phyloP scores from a whole-genome alignment of 2,888 invertebrate genomes.

The Drosophila percnosoma region DNA sequence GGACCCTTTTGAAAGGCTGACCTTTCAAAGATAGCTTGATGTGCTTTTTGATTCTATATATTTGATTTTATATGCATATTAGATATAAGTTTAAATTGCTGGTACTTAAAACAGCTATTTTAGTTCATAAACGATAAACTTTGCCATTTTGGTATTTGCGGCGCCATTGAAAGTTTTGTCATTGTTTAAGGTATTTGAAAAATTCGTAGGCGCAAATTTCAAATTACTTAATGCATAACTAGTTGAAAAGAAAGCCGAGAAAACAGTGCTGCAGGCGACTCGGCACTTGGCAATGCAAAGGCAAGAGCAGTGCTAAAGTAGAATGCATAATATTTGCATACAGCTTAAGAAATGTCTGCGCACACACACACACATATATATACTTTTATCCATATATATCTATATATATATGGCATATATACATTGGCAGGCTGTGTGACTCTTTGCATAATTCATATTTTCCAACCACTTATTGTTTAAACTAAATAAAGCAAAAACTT shows the following conservation, averaged over 20 bases:
- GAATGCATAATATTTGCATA: constrained; percentile 65
- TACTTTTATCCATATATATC: not conserved
- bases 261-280: constrained; percentile 26
- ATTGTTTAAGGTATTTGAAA: not conserved
- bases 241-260: constrained; percentile 28
- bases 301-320: constrained; percentile 37
- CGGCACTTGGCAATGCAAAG: constrained; percentile 45
- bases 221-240: constrained; percentile 62
- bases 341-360: constrained; percentile 62
- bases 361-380: constrained; percentile 18
- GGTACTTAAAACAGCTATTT: too few species aligned
- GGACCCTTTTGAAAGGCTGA: not conserved
- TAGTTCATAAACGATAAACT: too few species aligned
- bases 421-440: constrained; percentile 36
- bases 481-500: constrained; percentile 78
- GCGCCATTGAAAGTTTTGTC: not conserved
- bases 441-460: constrained; percentile 74
- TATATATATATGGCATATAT: constrained; percentile 1
- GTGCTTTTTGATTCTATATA: not conserved
- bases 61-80: not conserved
- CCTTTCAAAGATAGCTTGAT: not conserved
- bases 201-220: constrained; percentile 26
- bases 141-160: not conserved
- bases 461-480: constrained; percentile 76
- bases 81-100: not conserved